Evolutionary conservation across 2,113 vertebrate genomes (phyloP).

Genomic region (Periophthalmus modestus): DNA sequence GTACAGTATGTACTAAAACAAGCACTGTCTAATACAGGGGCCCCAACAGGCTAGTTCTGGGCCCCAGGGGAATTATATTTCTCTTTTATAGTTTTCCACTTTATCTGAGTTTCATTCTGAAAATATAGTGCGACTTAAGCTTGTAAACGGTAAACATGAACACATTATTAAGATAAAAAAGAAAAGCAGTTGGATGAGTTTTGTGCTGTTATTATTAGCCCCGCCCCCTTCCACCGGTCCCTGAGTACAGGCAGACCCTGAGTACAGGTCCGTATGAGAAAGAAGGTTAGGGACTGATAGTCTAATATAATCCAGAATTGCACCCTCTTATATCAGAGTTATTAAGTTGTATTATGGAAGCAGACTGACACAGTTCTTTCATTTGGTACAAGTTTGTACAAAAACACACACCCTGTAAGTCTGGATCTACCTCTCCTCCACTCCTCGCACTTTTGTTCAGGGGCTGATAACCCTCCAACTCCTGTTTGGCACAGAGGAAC

Average conservation of each 20-base stretch:
- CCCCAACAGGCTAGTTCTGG: too few species aligned
- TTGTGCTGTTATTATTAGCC: too few species aligned
- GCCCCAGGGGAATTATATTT: too few species aligned
- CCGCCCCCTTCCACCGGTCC: too few species aligned
- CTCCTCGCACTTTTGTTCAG: conserved; percentile 45
- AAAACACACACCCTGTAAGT: conserved; percentile 48
- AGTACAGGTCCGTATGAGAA: too few species aligned
- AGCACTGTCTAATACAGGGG: not conserved
- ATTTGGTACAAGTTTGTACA: conserved; percentile 50
- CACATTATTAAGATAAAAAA: too few species aligned
- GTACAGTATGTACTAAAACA: not conserved
- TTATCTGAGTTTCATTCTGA: too few species aligned
- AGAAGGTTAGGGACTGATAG: not conserved
- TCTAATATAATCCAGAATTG: conserved; percentile 8
- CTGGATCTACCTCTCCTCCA: conserved; percentile 27
- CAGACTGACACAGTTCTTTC: conserved; percentile 43
- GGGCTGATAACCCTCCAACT: conserved; percentile 49
- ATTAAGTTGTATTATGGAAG: conserved; percentile 52
- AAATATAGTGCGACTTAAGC: too few species aligned
- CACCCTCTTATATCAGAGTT: conserved; percentile 53
- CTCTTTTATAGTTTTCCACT: too few species aligned
- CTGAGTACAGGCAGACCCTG: too few species aligned
- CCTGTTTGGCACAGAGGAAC: conserved; percentile 40
- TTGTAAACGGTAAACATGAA: too few species aligned
- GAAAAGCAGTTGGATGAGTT: too few species aligned